Percentiles rank a stretch among this genome's conserved stretches.
phyloP scores from a whole-genome alignment of 2,113 vertebrate species.

The Cercocebus atys region DNA sequence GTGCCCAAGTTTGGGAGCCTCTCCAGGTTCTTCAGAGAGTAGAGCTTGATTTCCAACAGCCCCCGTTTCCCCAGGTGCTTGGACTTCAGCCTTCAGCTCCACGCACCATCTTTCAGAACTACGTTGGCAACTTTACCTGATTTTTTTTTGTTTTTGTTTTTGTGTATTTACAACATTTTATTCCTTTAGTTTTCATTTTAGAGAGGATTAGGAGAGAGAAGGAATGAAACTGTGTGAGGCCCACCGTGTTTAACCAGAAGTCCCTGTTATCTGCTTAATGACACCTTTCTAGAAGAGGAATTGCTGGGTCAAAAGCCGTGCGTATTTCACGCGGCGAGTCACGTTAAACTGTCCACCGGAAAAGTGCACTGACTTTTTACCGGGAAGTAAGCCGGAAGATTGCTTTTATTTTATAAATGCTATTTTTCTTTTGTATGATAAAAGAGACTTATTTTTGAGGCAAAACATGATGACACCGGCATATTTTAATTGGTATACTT shows the following conservation, averaged over 20 bases:
- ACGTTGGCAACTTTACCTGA: background rate
- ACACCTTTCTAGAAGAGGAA: no score
- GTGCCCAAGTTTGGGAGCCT: background rate
- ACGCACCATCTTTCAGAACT: background rate
- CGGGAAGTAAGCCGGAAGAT: rapidly evolving
- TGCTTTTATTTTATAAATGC: background rate
- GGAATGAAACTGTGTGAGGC: background rate
- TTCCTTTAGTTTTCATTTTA: background rate
- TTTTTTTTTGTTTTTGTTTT: background rate
- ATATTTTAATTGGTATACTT: background rate
- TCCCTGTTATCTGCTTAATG: no score
- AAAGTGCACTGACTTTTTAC: background rate
- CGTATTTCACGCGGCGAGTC: rapidly evolving
- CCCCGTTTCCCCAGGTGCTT: background rate
- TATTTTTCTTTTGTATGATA: background rate
- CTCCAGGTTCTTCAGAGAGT: background rate
- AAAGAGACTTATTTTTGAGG: background rate
- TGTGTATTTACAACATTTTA: background rate
- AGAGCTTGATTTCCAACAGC: background rate
- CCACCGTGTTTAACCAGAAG: no score
- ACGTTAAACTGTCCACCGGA: rapidly evolving
- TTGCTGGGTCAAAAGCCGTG: background rate
- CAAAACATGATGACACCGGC: rapidly evolving
- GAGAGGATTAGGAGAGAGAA: background rate
- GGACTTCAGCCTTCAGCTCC: background rate